These are phyloP conservation scores for Empis stercorea DNA, from an alignment of 2,888 invertebrate species.

Conservation along the genomic window DNA sequence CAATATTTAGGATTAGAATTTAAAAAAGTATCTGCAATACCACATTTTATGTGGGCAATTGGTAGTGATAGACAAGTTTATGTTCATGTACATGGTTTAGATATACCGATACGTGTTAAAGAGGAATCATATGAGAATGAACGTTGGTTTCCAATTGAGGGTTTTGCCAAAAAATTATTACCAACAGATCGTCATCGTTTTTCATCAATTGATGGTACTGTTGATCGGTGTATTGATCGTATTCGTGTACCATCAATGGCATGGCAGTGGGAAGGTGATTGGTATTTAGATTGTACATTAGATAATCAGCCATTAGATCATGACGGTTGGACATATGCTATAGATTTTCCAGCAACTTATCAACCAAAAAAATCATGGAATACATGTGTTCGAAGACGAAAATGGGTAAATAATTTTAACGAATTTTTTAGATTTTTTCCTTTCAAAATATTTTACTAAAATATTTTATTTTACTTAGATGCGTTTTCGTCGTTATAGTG, in stretches of 20 bases:
- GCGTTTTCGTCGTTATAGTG: constrained; percentile 72
- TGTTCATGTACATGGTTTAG: constrained; percentile 77
- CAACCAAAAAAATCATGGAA: constrained; percentile 74
- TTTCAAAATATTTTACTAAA: not conserved
- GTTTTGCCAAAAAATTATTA: constrained; percentile 67
- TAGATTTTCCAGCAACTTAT: constrained; percentile 80
- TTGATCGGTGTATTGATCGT: constrained; percentile 63
- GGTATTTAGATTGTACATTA: constrained; percentile 72
- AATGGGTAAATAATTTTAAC: constrained; percentile 50
- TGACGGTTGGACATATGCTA: constrained; percentile 88
- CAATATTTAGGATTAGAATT: constrained; percentile 77
- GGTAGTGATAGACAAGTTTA: constrained; percentile 89
- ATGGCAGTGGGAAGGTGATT: constrained; percentile 95
- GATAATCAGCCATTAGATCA: constrained; percentile 79
- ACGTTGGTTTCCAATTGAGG: constrained; percentile 83
- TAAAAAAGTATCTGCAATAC: constrained; percentile 74
- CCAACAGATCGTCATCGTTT: constrained; percentile 82
- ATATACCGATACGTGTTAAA: constrained; percentile 78
- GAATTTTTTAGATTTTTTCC: not conserved
- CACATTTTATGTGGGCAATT: constrained; percentile 82
- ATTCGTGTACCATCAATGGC: constrained; percentile 84
- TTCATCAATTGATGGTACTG: constrained; percentile 71
- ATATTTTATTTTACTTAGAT: constrained; percentile 11
- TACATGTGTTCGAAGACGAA: constrained; percentile 75
- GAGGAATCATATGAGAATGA: constrained; percentile 90